Conservation (phyloP, 1,140 invertebrate genomes). For the Augochlora pura region DNA sequence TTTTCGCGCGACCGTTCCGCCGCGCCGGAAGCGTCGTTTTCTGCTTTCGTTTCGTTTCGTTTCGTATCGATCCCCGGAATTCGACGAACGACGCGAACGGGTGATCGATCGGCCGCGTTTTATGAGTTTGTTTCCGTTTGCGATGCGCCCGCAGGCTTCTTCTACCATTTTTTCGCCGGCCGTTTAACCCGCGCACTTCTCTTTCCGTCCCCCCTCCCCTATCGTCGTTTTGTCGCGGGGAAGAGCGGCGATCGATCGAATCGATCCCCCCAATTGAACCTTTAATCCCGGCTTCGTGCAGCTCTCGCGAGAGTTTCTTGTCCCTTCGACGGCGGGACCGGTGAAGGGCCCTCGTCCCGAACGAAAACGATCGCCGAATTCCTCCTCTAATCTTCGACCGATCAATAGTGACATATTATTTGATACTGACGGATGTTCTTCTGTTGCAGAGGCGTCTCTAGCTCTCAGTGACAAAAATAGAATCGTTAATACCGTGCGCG, state of each 20-base stretch:
- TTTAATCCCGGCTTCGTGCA: constrained; percentile 1
- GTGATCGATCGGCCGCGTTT: constrained; percentile 68
- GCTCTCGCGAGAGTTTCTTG: constrained; percentile 3
- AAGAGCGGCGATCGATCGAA: constrained; percentile 38
- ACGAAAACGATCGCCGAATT: too few relatives aligned
- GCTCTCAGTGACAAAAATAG: too few relatives aligned
- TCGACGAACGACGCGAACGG: constrained; percentile 66
- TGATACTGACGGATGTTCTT: too few relatives aligned
- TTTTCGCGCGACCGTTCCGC: background rate
- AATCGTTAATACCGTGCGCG: too few relatives aligned
- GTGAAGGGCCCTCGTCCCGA: background rate
- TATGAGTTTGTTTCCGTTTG: constrained; percentile 53
- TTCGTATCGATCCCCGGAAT: constrained; percentile 10
- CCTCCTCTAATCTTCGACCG: too few relatives aligned
- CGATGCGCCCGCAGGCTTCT: constrained; percentile 25
- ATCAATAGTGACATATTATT: too few relatives aligned
- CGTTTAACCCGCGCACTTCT: constrained; percentile 18
- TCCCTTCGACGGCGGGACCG: background rate
- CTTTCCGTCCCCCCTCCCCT: constrained; percentile 50
- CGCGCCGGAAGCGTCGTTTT: background rate
- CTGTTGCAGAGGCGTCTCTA: too few relatives aligned
- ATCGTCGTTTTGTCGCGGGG: constrained; percentile 43
- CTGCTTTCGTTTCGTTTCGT: background rate
- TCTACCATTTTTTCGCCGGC: constrained; percentile 49
- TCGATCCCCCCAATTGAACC: constrained; percentile 10